Percentiles rank a stretch among this genome's conserved stretches.
Evolutionary conservation across 2,888 invertebrate genomes (phyloP).

Genomic region (Exocentrus adspersus): DNA sequence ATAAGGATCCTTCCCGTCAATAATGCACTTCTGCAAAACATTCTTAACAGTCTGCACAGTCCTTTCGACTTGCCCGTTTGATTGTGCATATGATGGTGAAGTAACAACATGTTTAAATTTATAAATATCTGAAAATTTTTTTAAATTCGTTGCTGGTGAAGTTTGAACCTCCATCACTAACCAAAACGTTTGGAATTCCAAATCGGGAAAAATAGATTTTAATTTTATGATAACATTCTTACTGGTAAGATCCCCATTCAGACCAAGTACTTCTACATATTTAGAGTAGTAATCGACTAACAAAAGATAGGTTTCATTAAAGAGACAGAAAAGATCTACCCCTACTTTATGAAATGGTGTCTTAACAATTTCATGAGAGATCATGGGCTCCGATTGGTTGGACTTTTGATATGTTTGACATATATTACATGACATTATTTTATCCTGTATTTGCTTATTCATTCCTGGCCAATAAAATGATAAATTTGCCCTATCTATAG

Average conservation of each 20-base stretch:
- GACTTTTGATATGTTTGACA: constrained; percentile 27
- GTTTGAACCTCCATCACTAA: constrained; percentile 28
- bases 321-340: constrained; percentile 28
- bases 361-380: constrained; percentile 25
- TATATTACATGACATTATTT: constrained; percentile 23
- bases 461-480: constrained; percentile 34
- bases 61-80: constrained; percentile 34
- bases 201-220: constrained; percentile 30
- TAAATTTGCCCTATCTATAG: constrained; percentile 24
- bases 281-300: constrained; percentile 32
- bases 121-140: too few species aligned
- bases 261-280: constrained; percentile 29
- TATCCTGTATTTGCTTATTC: constrained; percentile 28
- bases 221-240: constrained; percentile 12
- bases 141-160: not conserved
- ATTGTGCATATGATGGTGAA: constrained; percentile 31
- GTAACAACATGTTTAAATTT: too few species aligned
- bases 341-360: constrained; percentile 28
- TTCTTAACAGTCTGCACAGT: constrained; percentile 1
- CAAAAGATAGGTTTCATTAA: constrained; percentile 10
- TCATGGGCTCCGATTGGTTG: constrained; percentile 29
- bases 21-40: not conserved
- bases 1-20: too few species aligned
- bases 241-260: constrained; percentile 16
- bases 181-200: constrained; percentile 40